Evolutionary conservation across 1,140 invertebrate genomes (phyloP), one percentile per base, ranked within the genome.

Genomic region (Stratiolaelaps scimitus): DNA sequence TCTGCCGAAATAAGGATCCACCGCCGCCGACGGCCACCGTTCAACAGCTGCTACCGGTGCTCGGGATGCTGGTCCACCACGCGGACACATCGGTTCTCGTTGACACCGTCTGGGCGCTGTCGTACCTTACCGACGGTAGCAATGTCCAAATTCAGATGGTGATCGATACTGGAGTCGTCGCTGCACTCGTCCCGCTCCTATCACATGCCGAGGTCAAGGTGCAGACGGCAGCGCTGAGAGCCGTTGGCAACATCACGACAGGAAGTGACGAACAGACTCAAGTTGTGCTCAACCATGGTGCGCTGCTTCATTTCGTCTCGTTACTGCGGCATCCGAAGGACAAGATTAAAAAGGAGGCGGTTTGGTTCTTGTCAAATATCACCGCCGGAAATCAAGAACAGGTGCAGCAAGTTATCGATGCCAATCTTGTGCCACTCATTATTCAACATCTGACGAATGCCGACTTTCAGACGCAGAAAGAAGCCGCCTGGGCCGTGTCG

Each of bases 261-360:
- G 95, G 95, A 23, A 94, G 92, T 0, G 95, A 98, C 76, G 92
- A 98, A 70, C 95, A 99, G 76, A 98, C 95, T 7, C 94, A 98
- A 79, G 79, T 87, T 64, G 92, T 95, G 30, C 80, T 96, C 47
- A 89, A 93, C 75, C 90, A 84, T 76, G 90, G 90, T 71, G 94
- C 92, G 19, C 80, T 99, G 10, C 84, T 85, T 64, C 89, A 98
- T 77, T 95, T 94, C 76, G 87, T 86, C 19, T 83, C 84, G 66
- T 80, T 98, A 56, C 78, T 98, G 23, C 84, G 84, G 53, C 93
- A 98, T 80, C 82, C 83, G 60, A 91, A 89, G 74, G 87, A 89
- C 68, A 86, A 85, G 73, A 85, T 85, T 65, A 85, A 83, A 73
- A 83, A 83, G 17, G 94, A 98, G 80, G 93, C 95, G 19, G 92